These are phyloP conservation scores for Pheucticus melanocephalus DNA, from an alignment of 2,113 vertebrate genomes.

Conservation along the genomic window DNA sequence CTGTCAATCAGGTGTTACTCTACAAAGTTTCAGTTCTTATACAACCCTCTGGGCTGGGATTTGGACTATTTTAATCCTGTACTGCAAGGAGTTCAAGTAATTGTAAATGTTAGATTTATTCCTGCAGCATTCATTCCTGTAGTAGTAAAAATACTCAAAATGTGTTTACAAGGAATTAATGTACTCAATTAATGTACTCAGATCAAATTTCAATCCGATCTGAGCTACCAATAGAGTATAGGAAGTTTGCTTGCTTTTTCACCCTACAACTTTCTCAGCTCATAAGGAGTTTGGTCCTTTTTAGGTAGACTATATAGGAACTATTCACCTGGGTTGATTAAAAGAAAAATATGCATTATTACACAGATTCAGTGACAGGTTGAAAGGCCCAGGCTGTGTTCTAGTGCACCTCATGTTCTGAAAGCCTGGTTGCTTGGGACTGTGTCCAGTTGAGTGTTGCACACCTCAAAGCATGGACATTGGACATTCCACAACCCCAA, in stretches of 20 bases:
- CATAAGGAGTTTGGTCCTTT: not conserved
- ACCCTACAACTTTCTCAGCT: not conserved
- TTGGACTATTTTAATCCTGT: not conserved
- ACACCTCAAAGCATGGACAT: not conserved
- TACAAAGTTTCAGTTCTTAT: not conserved
- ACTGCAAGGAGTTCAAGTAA: not conserved
- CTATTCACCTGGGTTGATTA: not conserved
- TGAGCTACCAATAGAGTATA: not conserved
- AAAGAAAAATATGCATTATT: not conserved
- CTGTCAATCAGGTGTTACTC: not conserved
- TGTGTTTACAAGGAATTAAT: not conserved
- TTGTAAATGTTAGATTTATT: not conserved
- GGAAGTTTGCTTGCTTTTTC: not conserved
- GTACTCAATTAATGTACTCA: not conserved
- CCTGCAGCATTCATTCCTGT: not conserved
- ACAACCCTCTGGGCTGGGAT: not conserved
- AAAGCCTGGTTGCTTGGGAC: not conserved
- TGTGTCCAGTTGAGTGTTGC: not conserved
- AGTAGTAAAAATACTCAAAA: not conserved
- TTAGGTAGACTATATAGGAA: not conserved
- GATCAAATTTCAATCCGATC: not conserved
- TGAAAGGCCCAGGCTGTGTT: not conserved
- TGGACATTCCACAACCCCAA: not conserved
- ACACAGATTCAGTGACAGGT: not conserved
- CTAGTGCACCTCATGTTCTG: not conserved